A percentile compares a stretch with the other conserved stretches of the same genome.
Evolutionary conservation across 2,797 vertebrate species (phyloP).

Genomic region (Parambassis ranga): DNA sequence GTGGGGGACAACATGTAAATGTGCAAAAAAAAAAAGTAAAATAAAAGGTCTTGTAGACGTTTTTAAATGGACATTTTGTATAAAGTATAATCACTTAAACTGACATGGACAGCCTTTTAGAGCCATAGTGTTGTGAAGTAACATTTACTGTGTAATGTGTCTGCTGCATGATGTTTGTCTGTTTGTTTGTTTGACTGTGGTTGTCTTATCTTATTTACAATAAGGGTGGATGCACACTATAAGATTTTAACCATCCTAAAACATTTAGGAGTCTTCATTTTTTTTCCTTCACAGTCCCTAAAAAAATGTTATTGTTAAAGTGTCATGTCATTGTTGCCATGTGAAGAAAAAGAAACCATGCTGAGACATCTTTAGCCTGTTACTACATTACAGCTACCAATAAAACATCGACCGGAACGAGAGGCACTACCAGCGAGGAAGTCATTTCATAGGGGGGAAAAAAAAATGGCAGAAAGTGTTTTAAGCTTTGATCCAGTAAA

Average conservation of each 20-base stretch:
- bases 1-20: neutral
- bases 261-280: neutral
- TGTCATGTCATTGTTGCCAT: too few species aligned
- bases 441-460: conserved; percentile 3
- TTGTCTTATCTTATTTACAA: conserved; percentile 67
- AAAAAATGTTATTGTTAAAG: neutral
- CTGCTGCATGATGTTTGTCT: conserved; percentile 41
- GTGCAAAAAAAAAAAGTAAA: conserved; percentile 21
- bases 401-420: neutral
- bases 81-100: neutral
- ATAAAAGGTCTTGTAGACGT: neutral
- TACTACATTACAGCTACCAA: neutral
- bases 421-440: neutral
- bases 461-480: neutral
- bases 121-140: conserved; percentile 2
- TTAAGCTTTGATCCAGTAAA: conserved; percentile 16
- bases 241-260: neutral
- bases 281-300: neutral
- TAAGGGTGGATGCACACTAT: conserved; percentile 54
- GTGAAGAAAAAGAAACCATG: neutral
- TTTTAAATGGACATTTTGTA: neutral
- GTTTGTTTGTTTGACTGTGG: conserved; percentile 73
- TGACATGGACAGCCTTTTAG: neutral
- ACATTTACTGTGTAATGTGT: conserved; percentile 8
- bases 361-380: conserved; percentile 5